Evolutionary conservation across 2,797 vertebrate genomes (phyloP).

Genomic region (Squalus acanthias): DNA sequence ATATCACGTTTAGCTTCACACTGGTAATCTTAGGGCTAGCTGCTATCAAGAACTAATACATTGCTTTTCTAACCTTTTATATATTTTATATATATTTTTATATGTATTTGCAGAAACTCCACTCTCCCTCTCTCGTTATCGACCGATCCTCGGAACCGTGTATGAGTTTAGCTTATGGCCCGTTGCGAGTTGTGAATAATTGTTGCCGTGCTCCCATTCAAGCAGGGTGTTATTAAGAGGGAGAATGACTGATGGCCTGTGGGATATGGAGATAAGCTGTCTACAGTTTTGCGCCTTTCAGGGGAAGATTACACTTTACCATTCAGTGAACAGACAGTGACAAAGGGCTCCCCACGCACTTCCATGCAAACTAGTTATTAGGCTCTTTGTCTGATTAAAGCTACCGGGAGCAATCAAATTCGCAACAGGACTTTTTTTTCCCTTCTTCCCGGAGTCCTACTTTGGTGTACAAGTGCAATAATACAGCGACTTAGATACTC

Average conservation of each 20-base stretch:
- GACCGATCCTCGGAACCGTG: not conserved
- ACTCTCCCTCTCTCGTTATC: not conserved
- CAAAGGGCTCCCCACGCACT: conserved; percentile 3
- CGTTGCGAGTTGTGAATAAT: not conserved
- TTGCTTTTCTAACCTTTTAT: not conserved
- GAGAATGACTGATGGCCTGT: conserved; percentile 26
- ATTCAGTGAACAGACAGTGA: conserved; percentile 25
- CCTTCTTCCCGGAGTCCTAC: too few relatives aligned
- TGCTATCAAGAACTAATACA: not conserved
- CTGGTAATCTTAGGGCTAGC: too few relatives aligned
- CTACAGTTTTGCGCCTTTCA: not conserved
- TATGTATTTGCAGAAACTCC: not conserved
- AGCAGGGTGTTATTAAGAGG: not conserved
- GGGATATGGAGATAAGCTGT: conserved; percentile 33
- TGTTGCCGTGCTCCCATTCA: too few relatives aligned
- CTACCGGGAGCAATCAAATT: not conserved
- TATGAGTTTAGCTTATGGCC: not conserved
- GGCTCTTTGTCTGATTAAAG: conserved; percentile 13
- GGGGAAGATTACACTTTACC: conserved; percentile 21
- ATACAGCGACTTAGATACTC: not conserved
- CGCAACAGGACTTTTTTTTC: not conserved
- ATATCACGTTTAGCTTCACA: not conserved
- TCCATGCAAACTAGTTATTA: conserved; percentile 12
- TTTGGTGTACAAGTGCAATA: not conserved
- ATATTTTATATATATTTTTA: not conserved